Evolutionary conservation across 2,888 invertebrate species (phyloP), one percentile per base, ranked within the genome.

Genomic region (Gari tellinella): DNA sequence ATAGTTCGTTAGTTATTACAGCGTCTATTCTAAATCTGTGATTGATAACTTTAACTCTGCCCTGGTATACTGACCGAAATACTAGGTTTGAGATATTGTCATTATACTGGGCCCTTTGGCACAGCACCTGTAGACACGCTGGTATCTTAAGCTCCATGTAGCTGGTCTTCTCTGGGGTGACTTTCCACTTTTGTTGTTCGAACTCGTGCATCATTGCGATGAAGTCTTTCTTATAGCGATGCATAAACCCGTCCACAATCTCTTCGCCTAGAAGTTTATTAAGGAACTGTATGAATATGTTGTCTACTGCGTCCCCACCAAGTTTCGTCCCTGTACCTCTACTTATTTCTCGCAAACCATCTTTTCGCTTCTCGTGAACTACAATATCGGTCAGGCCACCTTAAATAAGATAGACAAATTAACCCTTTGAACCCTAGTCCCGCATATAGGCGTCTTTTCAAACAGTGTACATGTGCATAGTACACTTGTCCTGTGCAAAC

Each of bases 341-440:
- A 23, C 64, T 70, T 15, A 78, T 67, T 38, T 78, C 78, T 21
- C 78, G 52, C 10, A 78, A 23, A 0, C 73, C 73, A n/a, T 78
- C 73, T 53, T 69, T 69, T 7, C 70, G 52, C 17, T 78, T 78
- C 58, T 78, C 78, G 63, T 78, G 78, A 37, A 78, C 45, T 8
- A 73, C 66, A 40, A 78, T 67, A 25, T 78, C 78, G n/a, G 78
- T 78, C 10, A 78, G 45, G 14, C 78, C 78, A 25, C 78, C 78
- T 78, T 46, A 14, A 66, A 62, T 10, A 31, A 10, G n/a, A n/a
- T n/a, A n/a, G n/a, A n/a, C n/a, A n/a, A n/a, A n/a, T n/a, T n/a
- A n/a, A n/a, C n/a, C n/a, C n/a, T n/a, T n/a, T n/a, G n/a, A n/a
- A n/a, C n/a, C n/a, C n/a, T n/a, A n/a, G n/a, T n/a, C n/a, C n/a